These are phyloP conservation scores for Odiellus spinosus DNA, from an alignment of 2,888 invertebrate species.

Conservation along the genomic window DNA sequence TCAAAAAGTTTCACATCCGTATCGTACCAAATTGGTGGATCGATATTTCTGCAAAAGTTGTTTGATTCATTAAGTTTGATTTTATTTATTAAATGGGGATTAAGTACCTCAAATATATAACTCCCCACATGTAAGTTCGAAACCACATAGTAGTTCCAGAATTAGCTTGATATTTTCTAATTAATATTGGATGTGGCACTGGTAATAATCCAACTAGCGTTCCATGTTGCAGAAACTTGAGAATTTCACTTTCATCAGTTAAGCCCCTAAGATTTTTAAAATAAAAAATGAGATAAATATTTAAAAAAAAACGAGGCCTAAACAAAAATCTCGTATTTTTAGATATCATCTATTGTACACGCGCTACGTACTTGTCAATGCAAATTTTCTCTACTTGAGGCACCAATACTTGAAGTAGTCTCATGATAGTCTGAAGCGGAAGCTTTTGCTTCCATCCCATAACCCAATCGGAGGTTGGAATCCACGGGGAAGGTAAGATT, in stretches of 20 bases:
- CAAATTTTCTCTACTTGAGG: conserved; percentile 99
- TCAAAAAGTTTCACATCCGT: conserved; percentile 98
- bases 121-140: conserved; percentile 98
- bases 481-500: conserved; percentile 40
- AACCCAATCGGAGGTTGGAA: conserved; percentile 92
- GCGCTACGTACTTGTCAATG: conserved; percentile 71
- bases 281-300: background rate
- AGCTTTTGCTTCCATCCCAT: conserved; percentile 89
- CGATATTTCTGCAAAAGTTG: conserved; percentile 60
- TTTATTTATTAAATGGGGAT: too few relatives aligned
- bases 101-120: conserved; percentile 89
- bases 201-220: conserved; percentile 92
- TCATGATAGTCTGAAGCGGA: conserved; percentile 97
- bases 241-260: conserved; percentile 97
- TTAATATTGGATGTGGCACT: conserved; percentile 97
- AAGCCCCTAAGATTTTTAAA: conserved; percentile 53
- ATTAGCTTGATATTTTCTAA: conserved; percentile 97
- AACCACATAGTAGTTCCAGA: conserved; percentile 98
- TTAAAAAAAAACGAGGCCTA: background rate
- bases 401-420: conserved; percentile 84
- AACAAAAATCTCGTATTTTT: background rate
- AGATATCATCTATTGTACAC: background rate
- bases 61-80: background rate
- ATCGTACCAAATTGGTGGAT: conserved; percentile 99
- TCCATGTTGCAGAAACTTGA: conserved; percentile 96